Evolutionary conservation across 2,797 vertebrate species (phyloP).

Genomic region (Galaxias olidus): DNA sequence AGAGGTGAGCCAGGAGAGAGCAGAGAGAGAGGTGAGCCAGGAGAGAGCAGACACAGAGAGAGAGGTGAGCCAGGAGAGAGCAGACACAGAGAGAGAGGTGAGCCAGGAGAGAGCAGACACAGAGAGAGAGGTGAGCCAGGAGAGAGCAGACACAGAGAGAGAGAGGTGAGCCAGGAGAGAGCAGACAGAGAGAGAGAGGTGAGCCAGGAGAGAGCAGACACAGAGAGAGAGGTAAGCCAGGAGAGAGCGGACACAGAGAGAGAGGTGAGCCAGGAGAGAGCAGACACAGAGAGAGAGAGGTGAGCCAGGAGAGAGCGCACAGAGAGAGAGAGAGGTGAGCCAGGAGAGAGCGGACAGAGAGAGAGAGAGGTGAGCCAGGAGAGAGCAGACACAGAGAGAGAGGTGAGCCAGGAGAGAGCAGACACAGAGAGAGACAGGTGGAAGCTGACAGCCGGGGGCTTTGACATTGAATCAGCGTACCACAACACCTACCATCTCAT

Average conservation of each 20-base stretch:
- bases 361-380: too few relatives aligned
- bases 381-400: conserved; percentile 44
- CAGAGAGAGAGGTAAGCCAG: too few relatives aligned
- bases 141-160: not conserved
- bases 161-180: not conserved
- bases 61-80: not conserved
- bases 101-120: too few relatives aligned
- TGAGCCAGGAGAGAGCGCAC: not conserved
- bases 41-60: conserved; percentile 48
- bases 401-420: not conserved
- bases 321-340: not conserved
- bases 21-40: not conserved
- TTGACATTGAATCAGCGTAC: too few relatives aligned
- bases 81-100: not conserved
- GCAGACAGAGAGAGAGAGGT: not conserved
- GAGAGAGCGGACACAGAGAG: too few relatives aligned
- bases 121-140: not conserved
- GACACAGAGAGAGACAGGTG: not conserved
- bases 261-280: not conserved
- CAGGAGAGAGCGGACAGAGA: not conserved
- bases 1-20: not conserved
- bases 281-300: not conserved
- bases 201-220: not conserved
- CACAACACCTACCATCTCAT: too few relatives aligned
- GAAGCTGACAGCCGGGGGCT: too few relatives aligned